A percentile compares a stretch with the other conserved stretches of the same genome.
Evolutionary conservation across 2,888 invertebrate genomes (phyloP).

Genomic region (Plagiodera versicolora): DNA sequence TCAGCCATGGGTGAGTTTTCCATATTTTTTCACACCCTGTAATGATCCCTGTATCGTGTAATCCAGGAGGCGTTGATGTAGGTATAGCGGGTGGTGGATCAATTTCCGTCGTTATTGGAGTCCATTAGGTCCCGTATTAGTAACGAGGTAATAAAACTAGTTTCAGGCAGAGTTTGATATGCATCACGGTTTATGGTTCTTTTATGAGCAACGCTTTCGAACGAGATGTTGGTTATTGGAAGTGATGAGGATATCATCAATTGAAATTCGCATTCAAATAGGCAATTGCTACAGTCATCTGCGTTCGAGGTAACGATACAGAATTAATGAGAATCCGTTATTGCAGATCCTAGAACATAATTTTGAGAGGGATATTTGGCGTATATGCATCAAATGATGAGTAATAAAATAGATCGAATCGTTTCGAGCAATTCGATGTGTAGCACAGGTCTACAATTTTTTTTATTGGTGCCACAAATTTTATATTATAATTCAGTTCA

Average conservation of each 20-base stretch:
- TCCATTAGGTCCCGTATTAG: conserved; percentile 11
- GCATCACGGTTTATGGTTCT: background rate
- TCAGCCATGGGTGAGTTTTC: too few species aligned
- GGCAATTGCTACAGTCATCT: background rate
- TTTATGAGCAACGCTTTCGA: background rate
- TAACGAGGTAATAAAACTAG: conserved; percentile 16
- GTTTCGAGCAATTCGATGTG: background rate
- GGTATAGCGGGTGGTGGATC: conserved; percentile 16
- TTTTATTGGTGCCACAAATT: too few species aligned
- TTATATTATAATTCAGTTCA: too few species aligned
- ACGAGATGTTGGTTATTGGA: background rate
- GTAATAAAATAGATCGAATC: background rate
- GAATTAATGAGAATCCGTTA: background rate
- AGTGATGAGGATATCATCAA: background rate
- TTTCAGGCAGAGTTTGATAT: background rate
- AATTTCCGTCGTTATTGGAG: conserved; percentile 21
- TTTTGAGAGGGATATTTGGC: background rate
- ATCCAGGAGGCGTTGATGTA: conserved; percentile 17
- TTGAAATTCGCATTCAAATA: background rate
- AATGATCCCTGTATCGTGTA: conserved; percentile 18
- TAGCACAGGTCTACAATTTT: too few species aligned
- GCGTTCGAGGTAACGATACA: background rate
- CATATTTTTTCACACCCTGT: too few species aligned
- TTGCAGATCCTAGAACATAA: background rate
- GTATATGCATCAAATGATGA: background rate